These are phyloP conservation scores for Australoheros scitulus DNA, from an alignment of 2,113 vertebrate genomes.

Conservation along the genomic window DNA sequence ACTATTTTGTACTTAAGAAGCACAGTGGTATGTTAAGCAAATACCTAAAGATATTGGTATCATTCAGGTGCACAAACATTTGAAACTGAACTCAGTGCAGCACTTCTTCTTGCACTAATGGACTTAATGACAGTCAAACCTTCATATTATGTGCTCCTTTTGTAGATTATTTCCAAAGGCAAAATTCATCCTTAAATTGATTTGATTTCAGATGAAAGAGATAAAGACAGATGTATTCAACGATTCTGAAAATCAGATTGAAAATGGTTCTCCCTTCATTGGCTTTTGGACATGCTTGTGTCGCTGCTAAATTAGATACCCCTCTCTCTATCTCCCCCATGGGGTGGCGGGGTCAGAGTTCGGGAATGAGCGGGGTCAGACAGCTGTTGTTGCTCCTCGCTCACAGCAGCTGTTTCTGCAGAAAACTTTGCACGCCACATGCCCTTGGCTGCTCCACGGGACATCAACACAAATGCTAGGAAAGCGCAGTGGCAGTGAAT, in stretches of 20 bases:
- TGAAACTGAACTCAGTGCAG: neutral
- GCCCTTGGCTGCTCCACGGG: conserved; percentile 14
- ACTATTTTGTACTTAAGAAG: neutral
- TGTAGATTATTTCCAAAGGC: neutral
- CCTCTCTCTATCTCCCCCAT: neutral
- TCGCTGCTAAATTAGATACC: conserved; percentile 52
- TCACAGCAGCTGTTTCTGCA: conserved; percentile 66
- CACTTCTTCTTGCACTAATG: neutral
- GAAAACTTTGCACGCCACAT: conserved; percentile 55
- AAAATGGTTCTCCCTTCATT: neutral
- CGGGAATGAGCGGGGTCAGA: conserved; percentile 58
- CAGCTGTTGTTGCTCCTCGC: conserved; percentile 77
- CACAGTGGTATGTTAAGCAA: neutral
- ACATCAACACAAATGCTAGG: neutral
- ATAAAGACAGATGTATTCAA: neutral
- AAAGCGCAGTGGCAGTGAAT: neutral
- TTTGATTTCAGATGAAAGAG: conserved; percentile 1
- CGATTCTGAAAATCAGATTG: neutral
- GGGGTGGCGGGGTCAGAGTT: conserved; percentile 60
- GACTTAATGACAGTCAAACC: neutral
- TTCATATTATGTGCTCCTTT: neutral
- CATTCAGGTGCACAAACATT: neutral
- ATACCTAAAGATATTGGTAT: neutral
- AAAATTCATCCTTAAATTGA: neutral
- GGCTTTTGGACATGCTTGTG: conserved; percentile 32